Evolutionary conservation across 2,113 vertebrate species (phyloP), one percentile per base, ranked within the genome.

Genomic region (Scortum barcoo): DNA sequence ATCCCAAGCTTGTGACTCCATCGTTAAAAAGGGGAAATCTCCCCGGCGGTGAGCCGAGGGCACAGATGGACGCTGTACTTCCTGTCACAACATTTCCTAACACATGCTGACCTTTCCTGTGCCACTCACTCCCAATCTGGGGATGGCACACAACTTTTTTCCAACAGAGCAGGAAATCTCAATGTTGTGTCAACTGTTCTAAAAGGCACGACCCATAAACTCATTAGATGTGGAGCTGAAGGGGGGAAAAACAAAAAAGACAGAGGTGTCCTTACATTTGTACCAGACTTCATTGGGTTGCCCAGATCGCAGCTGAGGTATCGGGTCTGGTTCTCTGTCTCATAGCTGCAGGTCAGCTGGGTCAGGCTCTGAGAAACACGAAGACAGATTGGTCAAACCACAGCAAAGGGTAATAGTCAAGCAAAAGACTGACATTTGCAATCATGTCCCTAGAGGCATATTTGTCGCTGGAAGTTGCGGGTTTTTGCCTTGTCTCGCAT

Each of bases 281-380:
- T 94, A 1, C 95, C 96, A 3, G 96, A 95, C 91, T 97, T 97
- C 97, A 98, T 97, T 26, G 97, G 97, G 92, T 98, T 98, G 60
- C 97, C 97, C 83, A 98, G 88, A 90, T 98, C 97, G 86, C 97
- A 98, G 91, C 96, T 96, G 63, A 98, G 95, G 60, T 95, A 95
- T 33, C 95, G 94, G 50, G 97, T 97, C 84, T 97, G 95, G 69
- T 97, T 97, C 92, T 96, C 95, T 0, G 95, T 93, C 10, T 93
- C 96, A 26, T 97, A 98, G 86, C 95, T 96, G 84, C 97, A 98
- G 80, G 95, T 96, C 65, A 97, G 93, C 93, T 96, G 94, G 30
- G 96, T 91, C 80, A 97, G 93, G 78, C 95, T 97, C 97, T 98
- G 91, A 14, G 13, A 76, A 86, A 51, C 10, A 36, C 60, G 66